phyloP scores from a whole-genome alignment of 2,888 invertebrate species.

The Sesia apiformis region DNA sequence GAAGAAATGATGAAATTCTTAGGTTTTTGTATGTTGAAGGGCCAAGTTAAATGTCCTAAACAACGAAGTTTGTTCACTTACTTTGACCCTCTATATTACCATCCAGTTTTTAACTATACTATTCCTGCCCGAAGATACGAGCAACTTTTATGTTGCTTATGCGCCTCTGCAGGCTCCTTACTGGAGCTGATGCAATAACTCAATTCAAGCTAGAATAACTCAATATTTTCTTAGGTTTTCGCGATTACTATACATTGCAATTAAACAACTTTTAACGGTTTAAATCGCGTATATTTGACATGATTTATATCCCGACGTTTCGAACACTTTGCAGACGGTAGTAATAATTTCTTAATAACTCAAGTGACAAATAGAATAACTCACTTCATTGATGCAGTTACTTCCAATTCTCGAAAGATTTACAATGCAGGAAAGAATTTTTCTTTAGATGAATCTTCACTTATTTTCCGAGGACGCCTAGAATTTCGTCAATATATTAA shows the following conservation, averaged over 20 bases:
- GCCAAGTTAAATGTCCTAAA: constrained; percentile 5
- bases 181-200: no score
- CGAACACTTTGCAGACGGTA: no score
- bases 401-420: constrained; percentile 12
- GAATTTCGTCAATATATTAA: constrained; percentile 19
- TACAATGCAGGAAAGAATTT: constrained; percentile 14
- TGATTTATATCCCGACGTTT: no score
- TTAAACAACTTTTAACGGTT: no score
- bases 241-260: no score
- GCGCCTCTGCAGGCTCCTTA: no score
- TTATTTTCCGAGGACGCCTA: constrained; percentile 17
- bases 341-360: no score
- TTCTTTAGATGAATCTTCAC: constrained; percentile 17
- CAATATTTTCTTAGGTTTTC: no score
- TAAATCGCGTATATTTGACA: no score
- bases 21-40: constrained; percentile 7
- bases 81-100: constrained; percentile 9
- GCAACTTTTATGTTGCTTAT: constrained; percentile 16
- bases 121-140: constrained; percentile 15
- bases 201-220: no score
- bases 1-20: constrained; percentile 7
- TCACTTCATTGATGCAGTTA: constrained; percentile 12
- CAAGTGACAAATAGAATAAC: constrained; percentile 13
- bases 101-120: constrained; percentile 10
- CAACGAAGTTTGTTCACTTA: no score